phyloP scores from a whole-genome alignment of 64 coral and sea anemone species.

The Montipora sp. region DNA sequence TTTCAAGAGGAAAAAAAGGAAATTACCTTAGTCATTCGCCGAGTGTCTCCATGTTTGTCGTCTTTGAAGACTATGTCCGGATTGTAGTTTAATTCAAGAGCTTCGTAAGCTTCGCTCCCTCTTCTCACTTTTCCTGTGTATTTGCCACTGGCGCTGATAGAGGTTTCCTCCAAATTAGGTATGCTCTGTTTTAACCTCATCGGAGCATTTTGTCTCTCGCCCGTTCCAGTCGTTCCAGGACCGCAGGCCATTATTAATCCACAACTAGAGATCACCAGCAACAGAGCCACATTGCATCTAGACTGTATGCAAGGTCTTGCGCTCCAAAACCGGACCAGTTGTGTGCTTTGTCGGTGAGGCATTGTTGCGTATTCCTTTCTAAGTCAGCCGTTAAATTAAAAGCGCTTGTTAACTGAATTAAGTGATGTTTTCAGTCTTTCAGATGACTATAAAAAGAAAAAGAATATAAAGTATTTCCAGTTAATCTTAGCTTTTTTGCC shows the following conservation, averaged over 20 bases:
- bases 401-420: neutral
- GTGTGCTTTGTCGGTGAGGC: neutral
- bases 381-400: neutral
- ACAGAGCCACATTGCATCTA: neutral
- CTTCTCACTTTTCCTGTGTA: conserved; percentile 27
- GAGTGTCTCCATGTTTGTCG: conserved; percentile 38
- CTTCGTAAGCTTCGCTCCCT: conserved; percentile 59
- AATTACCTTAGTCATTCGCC: conserved; percentile 87
- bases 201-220: neutral
- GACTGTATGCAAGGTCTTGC: neutral
- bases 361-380: neutral
- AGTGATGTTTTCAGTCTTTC: neutral
- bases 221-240: neutral
- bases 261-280: neutral
- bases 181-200: conserved; percentile 2
- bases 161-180: conserved; percentile 58
- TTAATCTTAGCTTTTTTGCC: neutral
- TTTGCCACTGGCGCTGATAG: conserved; percentile 53
- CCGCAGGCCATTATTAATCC: conserved; percentile 48
- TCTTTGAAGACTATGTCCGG: conserved; percentile 81
- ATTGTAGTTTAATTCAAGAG: conserved; percentile 25
- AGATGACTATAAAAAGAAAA: conserved; percentile 14
- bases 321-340: neutral
- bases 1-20: neutral
- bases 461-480: neutral